phyloP scores from a whole-genome alignment of 1,140 invertebrate genomes.

The Schlechtendalia chinensis region DNA sequence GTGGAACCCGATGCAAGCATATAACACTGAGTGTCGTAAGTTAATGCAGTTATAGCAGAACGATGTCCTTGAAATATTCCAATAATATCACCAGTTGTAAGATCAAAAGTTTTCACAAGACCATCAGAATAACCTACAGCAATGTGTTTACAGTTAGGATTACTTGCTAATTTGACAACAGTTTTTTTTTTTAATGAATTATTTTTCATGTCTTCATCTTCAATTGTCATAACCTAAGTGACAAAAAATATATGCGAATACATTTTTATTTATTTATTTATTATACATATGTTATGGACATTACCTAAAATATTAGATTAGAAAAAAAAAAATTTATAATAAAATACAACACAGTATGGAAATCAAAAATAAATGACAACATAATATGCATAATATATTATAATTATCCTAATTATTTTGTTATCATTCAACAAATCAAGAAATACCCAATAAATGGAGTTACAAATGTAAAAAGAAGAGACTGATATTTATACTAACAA shows the following conservation, averaged over 20 bases:
- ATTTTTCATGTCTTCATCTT: constrained; percentile 42
- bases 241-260: neutral
- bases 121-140: constrained; percentile 93
- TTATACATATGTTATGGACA: neutral
- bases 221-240: constrained; percentile 31
- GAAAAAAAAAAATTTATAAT: no score
- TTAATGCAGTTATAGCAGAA: constrained; percentile 77
- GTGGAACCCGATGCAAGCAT: constrained; percentile 82
- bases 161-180: constrained; percentile 71
- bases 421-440: no score
- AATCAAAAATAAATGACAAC: no score
- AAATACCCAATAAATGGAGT: no score
- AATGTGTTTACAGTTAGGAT: constrained; percentile 71
- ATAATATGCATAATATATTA: no score
- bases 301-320: no score
- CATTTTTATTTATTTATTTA: neutral
- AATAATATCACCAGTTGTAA: constrained; percentile 66
- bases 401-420: no score
- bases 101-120: constrained; percentile 77
- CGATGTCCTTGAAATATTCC: constrained; percentile 87
- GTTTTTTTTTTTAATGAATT: constrained; percentile 65
- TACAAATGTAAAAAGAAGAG: no score
- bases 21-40: constrained; percentile 77
- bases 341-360: no score
- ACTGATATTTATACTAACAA: no score